Conservation (phyloP, 2,797 vertebrate species). For the Steatocranus sp. region DNA sequence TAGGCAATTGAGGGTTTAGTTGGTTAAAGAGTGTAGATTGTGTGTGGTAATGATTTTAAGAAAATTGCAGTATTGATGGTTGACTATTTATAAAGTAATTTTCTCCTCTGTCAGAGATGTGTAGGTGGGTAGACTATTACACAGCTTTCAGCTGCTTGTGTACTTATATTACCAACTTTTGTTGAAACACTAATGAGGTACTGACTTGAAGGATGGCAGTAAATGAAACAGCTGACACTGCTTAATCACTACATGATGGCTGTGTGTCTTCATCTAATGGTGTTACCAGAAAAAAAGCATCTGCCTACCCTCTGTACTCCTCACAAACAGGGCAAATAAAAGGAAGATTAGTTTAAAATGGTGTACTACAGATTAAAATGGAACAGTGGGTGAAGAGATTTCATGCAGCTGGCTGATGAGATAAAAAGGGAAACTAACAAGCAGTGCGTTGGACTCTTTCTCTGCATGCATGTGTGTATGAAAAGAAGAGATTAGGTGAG, state of each 20-base stretch:
- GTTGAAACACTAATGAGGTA: not conserved
- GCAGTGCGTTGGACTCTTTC: slow-evolving; percentile 4
- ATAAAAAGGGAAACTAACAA: not conserved
- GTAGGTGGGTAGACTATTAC: not conserved
- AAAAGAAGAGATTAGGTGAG: slow-evolving; percentile 10
- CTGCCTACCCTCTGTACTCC: not conserved
- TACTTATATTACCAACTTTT: not conserved
- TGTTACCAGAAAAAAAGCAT: not conserved
- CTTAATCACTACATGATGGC: not conserved
- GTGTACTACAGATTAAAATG: slow-evolving; percentile 32
- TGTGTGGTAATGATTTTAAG: not conserved
- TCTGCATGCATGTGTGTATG: not conserved
- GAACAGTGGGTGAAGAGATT: slow-evolving; percentile 16
- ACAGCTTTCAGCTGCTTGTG: not conserved
- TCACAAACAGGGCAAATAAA: slow-evolving; percentile 11
- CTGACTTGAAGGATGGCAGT: not conserved
- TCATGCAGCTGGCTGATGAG: not conserved
- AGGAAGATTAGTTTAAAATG: slow-evolving; percentile 28
- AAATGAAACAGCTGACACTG: not conserved
- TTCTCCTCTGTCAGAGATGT: not conserved
- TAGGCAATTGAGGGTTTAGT: not conserved
- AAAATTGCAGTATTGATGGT: not conserved
- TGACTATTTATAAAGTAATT: not conserved
- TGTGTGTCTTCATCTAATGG: slow-evolving; percentile 7
- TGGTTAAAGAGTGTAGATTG: not conserved